Percentiles rank a stretch among this genome's conserved stretches.
These are phyloP conservation scores for Yponomeuta evonymella DNA, from an alignment of 2,888 invertebrate genomes.

Conservation along the genomic window DNA sequence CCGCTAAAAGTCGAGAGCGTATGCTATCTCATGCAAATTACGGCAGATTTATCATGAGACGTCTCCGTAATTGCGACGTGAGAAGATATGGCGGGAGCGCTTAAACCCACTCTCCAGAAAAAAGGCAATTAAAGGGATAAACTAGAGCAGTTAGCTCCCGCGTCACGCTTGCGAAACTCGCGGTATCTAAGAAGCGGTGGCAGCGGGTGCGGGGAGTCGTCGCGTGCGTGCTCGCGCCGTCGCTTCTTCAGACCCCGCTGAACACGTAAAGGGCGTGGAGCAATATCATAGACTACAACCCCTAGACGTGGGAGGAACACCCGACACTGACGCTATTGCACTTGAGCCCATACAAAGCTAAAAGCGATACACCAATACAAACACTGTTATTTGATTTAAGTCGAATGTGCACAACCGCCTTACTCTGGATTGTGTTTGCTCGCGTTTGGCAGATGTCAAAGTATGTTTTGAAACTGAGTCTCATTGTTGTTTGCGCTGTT, in stretches of 20 bases:
- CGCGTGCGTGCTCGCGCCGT: slow-evolving; percentile 44
- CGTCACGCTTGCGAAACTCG: slow-evolving; percentile 60
- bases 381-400: slow-evolving; percentile 73
- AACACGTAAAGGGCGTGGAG: slow-evolving; percentile 74
- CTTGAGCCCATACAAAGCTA: slow-evolving; percentile 74
- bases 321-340: slow-evolving; percentile 71
- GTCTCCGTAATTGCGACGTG: slow-evolving; percentile 76
- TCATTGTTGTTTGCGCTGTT: slow-evolving; percentile 62
- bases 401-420: slow-evolving; percentile 65
- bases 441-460: slow-evolving; percentile 75
- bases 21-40: slow-evolving; percentile 77
- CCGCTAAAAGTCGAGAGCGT: slow-evolving; percentile 74
- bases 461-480: slow-evolving; percentile 71
- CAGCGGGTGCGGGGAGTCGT: slow-evolving; percentile 29
- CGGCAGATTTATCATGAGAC: slow-evolving; percentile 76
- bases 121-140: slow-evolving; percentile 75
- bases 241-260: slow-evolving; percentile 50
- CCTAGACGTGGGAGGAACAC: slow-evolving; percentile 64
- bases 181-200: slow-evolving; percentile 31
- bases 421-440: slow-evolving; percentile 72
- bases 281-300: slow-evolving; percentile 75
- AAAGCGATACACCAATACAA: slow-evolving; percentile 58
- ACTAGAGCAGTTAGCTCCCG: slow-evolving; percentile 67
- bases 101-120: slow-evolving; percentile 70
- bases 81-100: slow-evolving; percentile 70